These are phyloP conservation scores for Oasisia sp. DNA, from an alignment of 2,888 invertebrate species.

Conservation along the genomic window DNA sequence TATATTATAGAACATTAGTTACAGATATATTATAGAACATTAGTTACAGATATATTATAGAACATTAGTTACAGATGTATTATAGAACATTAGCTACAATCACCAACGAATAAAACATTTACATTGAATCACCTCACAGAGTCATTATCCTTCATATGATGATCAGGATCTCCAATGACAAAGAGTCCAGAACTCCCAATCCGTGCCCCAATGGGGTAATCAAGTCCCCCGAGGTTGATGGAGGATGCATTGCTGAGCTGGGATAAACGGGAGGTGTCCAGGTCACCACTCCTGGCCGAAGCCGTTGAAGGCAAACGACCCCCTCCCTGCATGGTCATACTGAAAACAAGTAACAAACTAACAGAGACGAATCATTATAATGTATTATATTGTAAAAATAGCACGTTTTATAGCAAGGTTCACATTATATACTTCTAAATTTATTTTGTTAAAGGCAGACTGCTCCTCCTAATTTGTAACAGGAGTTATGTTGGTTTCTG, in stretches of 20 bases:
- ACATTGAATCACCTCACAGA: neutral
- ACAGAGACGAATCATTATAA: too few species aligned
- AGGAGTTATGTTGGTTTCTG: too few species aligned
- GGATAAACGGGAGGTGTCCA: neutral
- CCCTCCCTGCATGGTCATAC: neutral
- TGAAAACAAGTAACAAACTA: neutral
- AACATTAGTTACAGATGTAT: too few species aligned
- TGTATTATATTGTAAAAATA: too few species aligned
- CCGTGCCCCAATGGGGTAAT: slow-evolving; percentile 33
- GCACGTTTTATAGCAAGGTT: too few species aligned
- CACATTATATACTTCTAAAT: too few species aligned
- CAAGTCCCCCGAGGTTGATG: slow-evolving; percentile 31
- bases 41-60: neutral
- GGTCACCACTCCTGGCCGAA: neutral
- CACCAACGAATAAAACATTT: too few species aligned
- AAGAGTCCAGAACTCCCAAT: slow-evolving; percentile 35
- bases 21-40: neutral
- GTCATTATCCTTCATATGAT: neutral
- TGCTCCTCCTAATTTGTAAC: too few species aligned
- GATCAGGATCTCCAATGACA: slow-evolving; percentile 35
- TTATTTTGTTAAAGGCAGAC: too few species aligned
- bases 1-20: neutral
- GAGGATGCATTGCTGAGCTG: slow-evolving; percentile 29
- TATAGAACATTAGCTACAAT: too few species aligned
- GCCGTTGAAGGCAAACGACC: neutral